A percentile compares a stretch with the other conserved stretches of the same genome.
These are phyloP conservation scores for Xerus rutilus DNA, from an alignment of 2,797 vertebrate species.

Conservation along the genomic window DNA sequence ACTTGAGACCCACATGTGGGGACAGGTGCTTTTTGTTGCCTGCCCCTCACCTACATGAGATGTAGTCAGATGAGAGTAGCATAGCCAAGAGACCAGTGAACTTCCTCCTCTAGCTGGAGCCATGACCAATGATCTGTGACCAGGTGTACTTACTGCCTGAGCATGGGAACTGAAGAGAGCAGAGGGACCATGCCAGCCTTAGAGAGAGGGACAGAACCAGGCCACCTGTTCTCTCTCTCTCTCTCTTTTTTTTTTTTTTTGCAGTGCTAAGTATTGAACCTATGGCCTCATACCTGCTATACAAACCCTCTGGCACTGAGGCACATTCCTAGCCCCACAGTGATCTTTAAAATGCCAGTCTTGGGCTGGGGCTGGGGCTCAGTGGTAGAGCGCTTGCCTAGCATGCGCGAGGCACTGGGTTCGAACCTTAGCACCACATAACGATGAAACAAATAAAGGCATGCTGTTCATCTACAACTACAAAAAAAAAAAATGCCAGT, in stretches of 20 bases:
- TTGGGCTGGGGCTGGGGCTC: background rate
- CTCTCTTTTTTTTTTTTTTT: background rate
- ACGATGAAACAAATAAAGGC: too few species aligned
- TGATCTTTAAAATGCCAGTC: background rate
- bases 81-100: background rate
- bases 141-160: background rate
- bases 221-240: too few species aligned
- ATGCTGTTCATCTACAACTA: too few species aligned
- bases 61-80: background rate
- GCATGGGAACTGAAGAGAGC: background rate
- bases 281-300: background rate
- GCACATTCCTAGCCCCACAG: background rate
- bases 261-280: too few species aligned
- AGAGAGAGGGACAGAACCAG: background rate
- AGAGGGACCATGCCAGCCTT: background rate
- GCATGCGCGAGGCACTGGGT: too few species aligned
- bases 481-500: background rate
- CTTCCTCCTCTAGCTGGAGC: background rate
- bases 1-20: background rate
- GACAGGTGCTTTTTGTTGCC: background rate
- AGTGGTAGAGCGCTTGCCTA: too few species aligned
- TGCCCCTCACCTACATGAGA: background rate
- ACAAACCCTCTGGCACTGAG: background rate
- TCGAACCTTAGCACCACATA: too few species aligned
- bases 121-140: background rate